Base-by-base conservation (phyloP, 2,113 vertebrate genomes). In the Chaetodon auriga region DNA sequence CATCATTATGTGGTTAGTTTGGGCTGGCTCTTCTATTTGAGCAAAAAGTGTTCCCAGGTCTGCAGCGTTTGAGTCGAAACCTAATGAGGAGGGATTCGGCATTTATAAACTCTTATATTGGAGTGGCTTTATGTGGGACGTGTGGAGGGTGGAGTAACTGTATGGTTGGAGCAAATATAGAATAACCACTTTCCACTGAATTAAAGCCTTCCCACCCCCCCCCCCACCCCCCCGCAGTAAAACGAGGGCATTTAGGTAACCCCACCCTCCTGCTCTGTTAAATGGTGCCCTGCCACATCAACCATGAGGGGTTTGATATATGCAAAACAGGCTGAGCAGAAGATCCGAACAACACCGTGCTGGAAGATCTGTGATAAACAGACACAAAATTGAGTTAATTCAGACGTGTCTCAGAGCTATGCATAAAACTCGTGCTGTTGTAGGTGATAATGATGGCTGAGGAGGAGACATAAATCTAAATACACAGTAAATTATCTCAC, bases 141-240 rank as follows among this genome's bases (percentile, higher is more conserved):
- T 89, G 91, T 64, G 78, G 86, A 91, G 93, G 95, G 95, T 94
- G 95, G 95, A 92, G 94, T 88, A 77, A 91, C 82, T 76, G 86
- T 87, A 92, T 65, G 91, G 91, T 93, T 68, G 83, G 60, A 78
- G 89, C 83, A 94, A 95, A 95, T 95, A 94, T 95, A 92, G 82
- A 85, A 89, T 86, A 92, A 94, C 94, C 94, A 86, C 93, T 92
- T 90, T 93, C 93, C 83, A 85, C 85, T 83, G 85, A 91, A 92
- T 94, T 93, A 92, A 84, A 92, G 85, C 84, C 82, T 89, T 90
- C 80, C 86, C 84, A 85, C 65, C 74, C 84, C 84, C 81, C 79
- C 63, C 57, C 58, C 65, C 74, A 83, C 84, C 81, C 79, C 63
- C 57, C 58, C 30, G 77, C 74, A 74, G 85, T 90, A 81, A 93